Evolutionary conservation across 2,113 vertebrate genomes (phyloP).

Genomic region (Triplophysa dalaica): DNA sequence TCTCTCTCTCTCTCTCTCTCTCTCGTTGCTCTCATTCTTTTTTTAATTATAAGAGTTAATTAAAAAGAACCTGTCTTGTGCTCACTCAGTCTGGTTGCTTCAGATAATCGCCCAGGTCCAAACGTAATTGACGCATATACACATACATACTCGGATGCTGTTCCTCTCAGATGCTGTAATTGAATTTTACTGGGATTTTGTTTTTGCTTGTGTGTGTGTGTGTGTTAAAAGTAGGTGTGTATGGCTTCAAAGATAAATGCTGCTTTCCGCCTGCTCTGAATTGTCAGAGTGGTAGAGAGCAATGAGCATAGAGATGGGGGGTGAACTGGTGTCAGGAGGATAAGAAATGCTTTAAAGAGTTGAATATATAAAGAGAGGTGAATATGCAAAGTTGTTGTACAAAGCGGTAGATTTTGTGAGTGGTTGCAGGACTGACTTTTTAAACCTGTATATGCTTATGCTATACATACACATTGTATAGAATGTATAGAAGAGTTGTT

Average conservation of each 20-base stretch:
- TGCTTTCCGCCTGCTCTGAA: slow-evolving; percentile 6
- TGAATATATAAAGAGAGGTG: slow-evolving; percentile 9
- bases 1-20: not conserved
- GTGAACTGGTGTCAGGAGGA: slow-evolving; percentile 19
- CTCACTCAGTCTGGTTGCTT: slow-evolving; percentile 48
- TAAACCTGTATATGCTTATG: too few relatives aligned
- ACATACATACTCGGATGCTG: slow-evolving; percentile 11
- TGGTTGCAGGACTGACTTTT: not conserved
- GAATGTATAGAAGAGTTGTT: too few relatives aligned
- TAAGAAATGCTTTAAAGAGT: slow-evolving; percentile 33
- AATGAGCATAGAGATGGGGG: not conserved
- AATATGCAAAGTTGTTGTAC: slow-evolving; percentile 10
- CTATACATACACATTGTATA: too few relatives aligned
- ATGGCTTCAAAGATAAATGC: slow-evolving; percentile 32
- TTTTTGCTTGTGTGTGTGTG: slow-evolving; percentile 8
- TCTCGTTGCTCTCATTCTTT: not conserved
- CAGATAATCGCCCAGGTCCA: slow-evolving; percentile 41
- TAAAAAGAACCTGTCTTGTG: slow-evolving; percentile 45
- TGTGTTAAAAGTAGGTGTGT: slow-evolving; percentile 7
- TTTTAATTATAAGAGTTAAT: slow-evolving; percentile 50
- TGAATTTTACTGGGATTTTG: slow-evolving; percentile 37
- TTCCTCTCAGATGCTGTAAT: slow-evolving; percentile 35
- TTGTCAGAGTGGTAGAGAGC: slow-evolving; percentile 5
- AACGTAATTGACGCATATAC: slow-evolving; percentile 13
- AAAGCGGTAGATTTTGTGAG: not conserved